Percentiles rank a stretch among this genome's conserved stretches.
Conservation (phyloP, 2,888 invertebrate species). For the Thymelicus sylvestris region DNA sequence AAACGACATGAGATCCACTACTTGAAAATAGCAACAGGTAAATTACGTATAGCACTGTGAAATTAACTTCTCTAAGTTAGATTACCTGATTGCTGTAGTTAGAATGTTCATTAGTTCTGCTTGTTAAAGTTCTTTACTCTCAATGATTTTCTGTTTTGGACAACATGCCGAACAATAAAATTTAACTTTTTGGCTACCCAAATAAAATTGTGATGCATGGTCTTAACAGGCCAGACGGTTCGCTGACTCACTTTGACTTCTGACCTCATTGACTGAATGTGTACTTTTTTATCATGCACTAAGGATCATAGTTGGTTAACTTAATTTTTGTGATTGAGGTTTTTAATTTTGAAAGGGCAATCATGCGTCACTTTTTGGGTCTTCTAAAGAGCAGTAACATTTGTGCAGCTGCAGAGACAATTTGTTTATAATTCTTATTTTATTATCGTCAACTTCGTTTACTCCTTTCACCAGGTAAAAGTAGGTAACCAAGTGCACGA, state of each 20-base stretch:
- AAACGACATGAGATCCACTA: too few relatives aligned
- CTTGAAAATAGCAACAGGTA: too few relatives aligned
- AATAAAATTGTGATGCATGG: slow-evolving; percentile 7
- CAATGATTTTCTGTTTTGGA: too few relatives aligned
- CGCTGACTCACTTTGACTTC: slow-evolving; percentile 22
- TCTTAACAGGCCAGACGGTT: neutral
- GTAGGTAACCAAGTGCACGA: too few relatives aligned
- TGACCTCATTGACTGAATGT: neutral
- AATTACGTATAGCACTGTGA: too few relatives aligned
- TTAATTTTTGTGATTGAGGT: neutral
- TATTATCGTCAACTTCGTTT: too few relatives aligned
- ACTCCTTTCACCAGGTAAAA: too few relatives aligned
- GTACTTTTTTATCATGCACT: neutral
- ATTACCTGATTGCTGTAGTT: too few relatives aligned
- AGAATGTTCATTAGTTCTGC: too few relatives aligned
- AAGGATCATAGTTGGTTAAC: slow-evolving; percentile 10
- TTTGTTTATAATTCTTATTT: neutral
- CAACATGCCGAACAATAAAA: neutral
- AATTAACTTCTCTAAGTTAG: too few relatives aligned
- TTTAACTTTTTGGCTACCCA: slow-evolving; percentile 12
- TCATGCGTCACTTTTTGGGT: slow-evolving; percentile 8
- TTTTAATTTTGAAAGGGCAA: slow-evolving; percentile 7
- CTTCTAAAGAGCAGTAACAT: neutral
- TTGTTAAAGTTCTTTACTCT: too few relatives aligned
- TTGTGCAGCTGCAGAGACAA: neutral